Conservation (phyloP, 2,797 vertebrate genomes). For the Amniataba percoides region DNA sequence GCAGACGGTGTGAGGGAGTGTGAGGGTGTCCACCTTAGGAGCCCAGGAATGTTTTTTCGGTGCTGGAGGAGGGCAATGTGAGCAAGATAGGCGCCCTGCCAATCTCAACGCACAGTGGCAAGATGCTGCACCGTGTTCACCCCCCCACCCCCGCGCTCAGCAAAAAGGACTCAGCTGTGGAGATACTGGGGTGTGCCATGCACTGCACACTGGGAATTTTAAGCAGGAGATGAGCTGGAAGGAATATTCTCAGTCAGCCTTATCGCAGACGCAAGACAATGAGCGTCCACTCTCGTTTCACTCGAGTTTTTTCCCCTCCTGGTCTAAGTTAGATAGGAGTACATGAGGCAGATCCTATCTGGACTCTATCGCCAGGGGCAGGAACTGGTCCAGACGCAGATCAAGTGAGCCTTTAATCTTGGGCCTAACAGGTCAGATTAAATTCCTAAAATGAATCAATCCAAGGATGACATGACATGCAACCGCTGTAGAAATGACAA, state of each 20-base stretch:
- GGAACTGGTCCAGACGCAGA: constrained; percentile 38
- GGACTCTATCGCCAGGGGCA: constrained; percentile 58
- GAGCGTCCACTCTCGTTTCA: constrained; percentile 27
- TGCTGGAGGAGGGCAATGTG: constrained; percentile 56
- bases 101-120: constrained; percentile 21
- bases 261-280: constrained; percentile 59
- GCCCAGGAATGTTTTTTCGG: constrained; percentile 78
- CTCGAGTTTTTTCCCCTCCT: constrained; percentile 42
- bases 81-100: constrained; percentile 57
- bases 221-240: constrained; percentile 29
- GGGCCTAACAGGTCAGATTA: constrained; percentile 31
- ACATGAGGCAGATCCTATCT: constrained; percentile 55
- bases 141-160: constrained; percentile 41
- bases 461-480: constrained; percentile 19
- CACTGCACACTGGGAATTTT: constrained; percentile 26
- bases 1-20: constrained; percentile 62
- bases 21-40: constrained; percentile 64
- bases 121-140: constrained; percentile 7
- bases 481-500: constrained; percentile 17
- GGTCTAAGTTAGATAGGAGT: constrained; percentile 45
- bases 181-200: constrained; percentile 50
- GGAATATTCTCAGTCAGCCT: constrained; percentile 64
- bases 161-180: constrained; percentile 44
- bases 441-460: constrained; percentile 47
- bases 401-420: constrained; percentile 56